These are phyloP conservation scores for Cerceris rybyensis DNA, from an alignment of 2,888 invertebrate genomes.

Conservation along the genomic window DNA sequence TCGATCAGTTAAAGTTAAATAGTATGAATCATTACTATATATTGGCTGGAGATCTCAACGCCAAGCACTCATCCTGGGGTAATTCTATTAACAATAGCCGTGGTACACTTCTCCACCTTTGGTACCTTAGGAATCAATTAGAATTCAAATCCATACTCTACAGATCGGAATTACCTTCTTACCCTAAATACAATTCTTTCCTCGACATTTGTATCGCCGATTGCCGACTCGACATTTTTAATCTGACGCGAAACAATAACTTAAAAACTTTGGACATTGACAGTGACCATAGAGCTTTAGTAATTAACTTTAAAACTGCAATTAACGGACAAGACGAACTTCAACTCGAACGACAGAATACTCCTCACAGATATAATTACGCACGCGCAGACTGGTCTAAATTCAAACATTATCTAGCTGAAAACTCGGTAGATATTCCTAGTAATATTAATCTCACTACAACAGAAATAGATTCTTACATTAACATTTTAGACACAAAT, in stretches of 20 bases:
- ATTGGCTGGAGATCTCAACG: slow-evolving; percentile 9
- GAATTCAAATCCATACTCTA: neutral
- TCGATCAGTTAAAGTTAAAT: too few species aligned
- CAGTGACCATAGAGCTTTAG: too few species aligned
- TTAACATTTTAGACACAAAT: neutral
- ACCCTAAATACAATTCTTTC: neutral
- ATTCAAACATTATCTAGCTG: neutral
- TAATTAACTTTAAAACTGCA: too few species aligned
- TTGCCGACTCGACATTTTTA: slow-evolving; percentile 1
- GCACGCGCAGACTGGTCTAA: neutral
- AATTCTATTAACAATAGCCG: neutral
- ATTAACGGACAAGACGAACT: neutral
- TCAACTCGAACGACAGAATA: neutral
- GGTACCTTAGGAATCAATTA: neutral
- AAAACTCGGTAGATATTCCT: neutral
- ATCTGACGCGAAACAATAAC: neutral
- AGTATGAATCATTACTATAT: too few species aligned
- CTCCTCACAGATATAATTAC: neutral
- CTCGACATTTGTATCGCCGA: slow-evolving; percentile 10
- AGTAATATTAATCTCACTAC: slow-evolving; percentile 9
- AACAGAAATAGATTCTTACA: too few species aligned
- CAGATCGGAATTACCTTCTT: neutral
- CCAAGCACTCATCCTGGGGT: neutral
- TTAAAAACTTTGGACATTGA: neutral
- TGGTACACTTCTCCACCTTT: neutral